Evolutionary conservation across 2,888 invertebrate genomes (phyloP), one percentile per base, ranked within the genome.

Genomic region (Tetranychus piercei): DNA sequence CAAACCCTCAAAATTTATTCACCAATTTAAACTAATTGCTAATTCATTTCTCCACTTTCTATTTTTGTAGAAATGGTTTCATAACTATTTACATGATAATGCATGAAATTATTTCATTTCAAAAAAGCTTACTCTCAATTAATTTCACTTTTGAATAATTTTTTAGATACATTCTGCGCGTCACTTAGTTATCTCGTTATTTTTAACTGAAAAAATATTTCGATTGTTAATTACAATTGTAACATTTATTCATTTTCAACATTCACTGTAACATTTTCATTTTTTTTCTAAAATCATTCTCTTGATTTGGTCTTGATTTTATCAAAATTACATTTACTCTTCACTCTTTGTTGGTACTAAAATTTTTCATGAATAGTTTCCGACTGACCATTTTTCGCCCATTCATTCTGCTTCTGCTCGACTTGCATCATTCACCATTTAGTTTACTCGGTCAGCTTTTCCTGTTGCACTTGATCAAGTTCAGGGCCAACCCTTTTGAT

Each of bases 361-460:
- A 34, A 34, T 55, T 55, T 55, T 55, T 55, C 15, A 9, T 55
- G 6, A 55, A 55, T 7, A 55, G 55, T 55, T 55, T 55, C 55
- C 55, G 55, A 15, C 15, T 55, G 55, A 55, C 55, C 55, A 55
- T 55, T 55, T 55, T 55, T 55, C 0, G 11, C 55, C 15, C 9
- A 55, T 55, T 15, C 55, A 15, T 55, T 55, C 15, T 5, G 15
- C 55, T 55, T 55, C 15, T 55, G 7, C 15, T 55, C 55, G 55
- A 55, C 55, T 55, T 7, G 55, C 55, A 55, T 55, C 55, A 55
- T 55, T 55, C 55, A 55, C 2, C 55, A 55, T 55, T 55, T 55
- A 55, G 55, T 55, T 55, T 55, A 55, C 55, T 55, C 55, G 55
- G 55, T 55, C 55, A 55, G 55, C 55, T 55, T 55, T 55, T 55